Evolutionary conservation across 1,140 invertebrate species (phyloP).

Genomic region (Ditylenchus dipsaci): DNA sequence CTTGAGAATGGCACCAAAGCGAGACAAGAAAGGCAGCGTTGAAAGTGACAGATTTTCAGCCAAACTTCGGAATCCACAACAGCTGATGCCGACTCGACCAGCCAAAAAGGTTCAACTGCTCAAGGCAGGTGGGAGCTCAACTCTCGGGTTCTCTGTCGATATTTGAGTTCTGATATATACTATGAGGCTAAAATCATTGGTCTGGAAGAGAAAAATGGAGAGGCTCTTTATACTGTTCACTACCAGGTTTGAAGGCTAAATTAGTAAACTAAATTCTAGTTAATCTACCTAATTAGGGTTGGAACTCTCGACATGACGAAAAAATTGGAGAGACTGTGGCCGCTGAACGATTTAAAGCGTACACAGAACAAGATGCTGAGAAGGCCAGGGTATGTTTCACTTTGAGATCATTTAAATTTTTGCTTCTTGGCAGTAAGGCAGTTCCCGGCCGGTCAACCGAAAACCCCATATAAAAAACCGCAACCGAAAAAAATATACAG

Average conservation of each 20-base stretch:
- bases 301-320: conserved; percentile 30
- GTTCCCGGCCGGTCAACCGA: too few relatives aligned
- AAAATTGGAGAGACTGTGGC: conserved; percentile 21
- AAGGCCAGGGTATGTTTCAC: conserved; percentile 28
- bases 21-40: not conserved
- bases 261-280: not conserved
- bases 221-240: conserved; percentile 22
- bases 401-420: too few relatives aligned
- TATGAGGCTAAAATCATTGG: conserved; percentile 33
- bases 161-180: conserved; percentile 20
- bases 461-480: too few relatives aligned
- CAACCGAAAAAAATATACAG: too few relatives aligned
- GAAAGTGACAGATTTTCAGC: not conserved
- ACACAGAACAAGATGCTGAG: conserved; percentile 21
- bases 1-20: not conserved
- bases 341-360: conserved; percentile 21
- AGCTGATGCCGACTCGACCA: not conserved
- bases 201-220: conserved; percentile 19
- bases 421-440: too few relatives aligned
- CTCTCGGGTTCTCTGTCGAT: conserved; percentile 23
- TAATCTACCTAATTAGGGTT: conserved; percentile 17
- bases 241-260: conserved; percentile 14
- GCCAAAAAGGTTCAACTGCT: too few relatives aligned
- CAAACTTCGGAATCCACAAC: not conserved
- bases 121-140: conserved; percentile 12